Base-by-base conservation (phyloP, 2,113 vertebrate genomes). In the Microcebus ravelobensis region DNA sequence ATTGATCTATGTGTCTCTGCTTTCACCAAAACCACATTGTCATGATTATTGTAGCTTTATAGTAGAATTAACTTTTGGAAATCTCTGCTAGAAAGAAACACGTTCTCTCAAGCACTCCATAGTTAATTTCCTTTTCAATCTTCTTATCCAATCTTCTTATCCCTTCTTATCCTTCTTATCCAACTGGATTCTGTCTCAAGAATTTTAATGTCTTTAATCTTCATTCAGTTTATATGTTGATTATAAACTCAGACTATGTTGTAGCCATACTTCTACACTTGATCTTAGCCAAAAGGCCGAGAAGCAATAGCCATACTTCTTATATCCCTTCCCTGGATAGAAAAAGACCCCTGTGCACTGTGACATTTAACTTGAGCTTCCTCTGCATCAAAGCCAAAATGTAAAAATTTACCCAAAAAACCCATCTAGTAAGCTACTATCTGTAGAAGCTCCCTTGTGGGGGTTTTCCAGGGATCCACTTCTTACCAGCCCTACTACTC, bases 121-220 rank as follows among this genome's bases (percentile, higher is more conserved):
- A 84, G 57, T 93, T 14, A 91, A 39, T 96, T 91, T 83, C 70
- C 68, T 89, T 95, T 97, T 63, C 31, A 80, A 15, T 88, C 34
- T 85, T 94, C 31, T 93, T 95, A 92, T 82, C 25, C 23, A 80
- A 15, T 88, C 34, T 85, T 94, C 31, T 93, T 95, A 92, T 82
- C 25, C 23, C n/a, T n/a, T n/a, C n/a, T n/a, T n/a, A n/a, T n/a
- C n/a, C n/a, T n/a, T n/a, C n/a, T n/a, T n/a, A n/a, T n/a, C n/a
- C n/a, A n/a, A n/a, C n/a, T 74, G 21, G 29, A 95, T 87, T 50
- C 67, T 85, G 93, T 92, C 52, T 96, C 25, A 94, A 87, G 31
- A 86, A 73, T 92, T 85, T 90, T 55, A 87, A 52, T 83, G 20
- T 83, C 61, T 92, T 90, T 23, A 50, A 4, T 95, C 48, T 93